Conservation (phyloP, 2,797 vertebrate species). For the Gobionotothen gibberifrons region DNA sequence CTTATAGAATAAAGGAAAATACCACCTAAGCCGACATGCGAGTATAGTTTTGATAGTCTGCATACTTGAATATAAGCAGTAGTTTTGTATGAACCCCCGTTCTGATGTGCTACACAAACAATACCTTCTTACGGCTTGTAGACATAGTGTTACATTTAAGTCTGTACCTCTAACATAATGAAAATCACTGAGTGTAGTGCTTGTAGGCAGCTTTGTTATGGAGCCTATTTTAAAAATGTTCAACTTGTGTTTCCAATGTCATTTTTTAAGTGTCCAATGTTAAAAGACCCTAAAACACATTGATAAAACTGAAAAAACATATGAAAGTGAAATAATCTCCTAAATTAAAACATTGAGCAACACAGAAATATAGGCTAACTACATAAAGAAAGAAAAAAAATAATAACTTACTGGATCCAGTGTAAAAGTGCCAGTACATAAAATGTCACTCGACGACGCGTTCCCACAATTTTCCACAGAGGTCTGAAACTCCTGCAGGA, state of each 20-base stretch:
- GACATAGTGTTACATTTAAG: neutral
- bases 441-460: neutral
- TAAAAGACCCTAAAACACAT: neutral
- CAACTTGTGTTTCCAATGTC: too few relatives aligned
- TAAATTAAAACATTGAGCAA: too few relatives aligned
- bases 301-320: neutral
- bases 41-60: too few relatives aligned
- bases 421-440: slow-evolving; percentile 47
- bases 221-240: too few relatives aligned
- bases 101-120: neutral
- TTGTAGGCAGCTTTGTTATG: too few relatives aligned
- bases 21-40: too few relatives aligned
- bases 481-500: slow-evolving; percentile 52
- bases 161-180: too few relatives aligned
- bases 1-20: too few relatives aligned
- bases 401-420: slow-evolving; percentile 16
- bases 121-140: neutral
- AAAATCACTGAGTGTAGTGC: too few relatives aligned
- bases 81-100: too few relatives aligned
- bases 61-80: too few relatives aligned
- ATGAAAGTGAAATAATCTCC: neutral
- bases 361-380: neutral
- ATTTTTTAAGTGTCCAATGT: neutral
- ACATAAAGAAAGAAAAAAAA: neutral
- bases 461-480: slow-evolving; percentile 39